Conservation (phyloP, 2,888 invertebrate species). For the Allygus modestus region DNA sequence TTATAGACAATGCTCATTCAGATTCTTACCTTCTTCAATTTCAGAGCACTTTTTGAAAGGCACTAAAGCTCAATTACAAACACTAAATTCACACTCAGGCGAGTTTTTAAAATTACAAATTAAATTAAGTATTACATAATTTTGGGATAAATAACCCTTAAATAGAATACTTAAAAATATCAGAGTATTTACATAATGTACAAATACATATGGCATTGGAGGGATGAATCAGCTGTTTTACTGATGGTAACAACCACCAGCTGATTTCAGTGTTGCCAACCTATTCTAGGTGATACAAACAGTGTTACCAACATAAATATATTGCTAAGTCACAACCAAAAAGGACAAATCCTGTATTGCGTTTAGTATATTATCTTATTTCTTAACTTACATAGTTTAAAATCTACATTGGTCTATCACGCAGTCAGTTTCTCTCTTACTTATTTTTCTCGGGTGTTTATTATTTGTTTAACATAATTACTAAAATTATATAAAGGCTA, state of each 20-base stretch:
- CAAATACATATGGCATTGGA: constrained; percentile 21
- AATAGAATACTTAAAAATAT: constrained; percentile 15
- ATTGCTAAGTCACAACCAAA: constrained; percentile 46
- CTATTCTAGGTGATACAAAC: constrained; percentile 22
- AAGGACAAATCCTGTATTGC: constrained; percentile 48
- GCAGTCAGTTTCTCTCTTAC: neutral
- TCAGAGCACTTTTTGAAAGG: constrained; percentile 29
- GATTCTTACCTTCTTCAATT: neutral
- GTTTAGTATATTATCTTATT: constrained; percentile 4
- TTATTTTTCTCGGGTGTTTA: neutral
- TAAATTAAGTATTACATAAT: neutral
- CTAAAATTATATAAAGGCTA: too few species aligned
- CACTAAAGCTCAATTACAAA: neutral
- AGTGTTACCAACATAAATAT: constrained; percentile 30
- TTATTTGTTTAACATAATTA: neutral
- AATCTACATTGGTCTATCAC: neutral
- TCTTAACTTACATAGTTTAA: neutral
- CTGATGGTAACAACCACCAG: neutral
- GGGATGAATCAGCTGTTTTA: constrained; percentile 1
- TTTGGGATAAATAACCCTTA: neutral
- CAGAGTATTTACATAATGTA: constrained; percentile 37
- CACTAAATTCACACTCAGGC: neutral
- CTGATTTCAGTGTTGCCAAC: constrained; percentile 35
- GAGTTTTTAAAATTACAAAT: neutral
- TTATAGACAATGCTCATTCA: neutral